phyloP scores from a whole-genome alignment of 1,140 invertebrate genomes.

The Metaphire vulgaris region DNA sequence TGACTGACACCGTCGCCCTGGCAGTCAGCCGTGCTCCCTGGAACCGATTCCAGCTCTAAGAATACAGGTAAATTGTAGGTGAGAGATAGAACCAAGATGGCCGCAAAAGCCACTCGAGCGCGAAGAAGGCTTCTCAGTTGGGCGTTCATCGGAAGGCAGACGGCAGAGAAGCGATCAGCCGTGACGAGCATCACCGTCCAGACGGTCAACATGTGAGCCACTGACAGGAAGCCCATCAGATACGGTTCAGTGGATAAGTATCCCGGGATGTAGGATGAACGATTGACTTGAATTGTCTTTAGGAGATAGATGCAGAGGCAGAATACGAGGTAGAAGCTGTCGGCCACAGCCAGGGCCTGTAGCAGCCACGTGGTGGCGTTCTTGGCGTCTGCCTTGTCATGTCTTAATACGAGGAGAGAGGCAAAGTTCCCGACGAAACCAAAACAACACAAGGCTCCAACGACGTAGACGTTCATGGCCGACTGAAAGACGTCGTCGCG shows the following conservation, averaged over 20 bases:
- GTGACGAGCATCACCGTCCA: constrained; percentile 27
- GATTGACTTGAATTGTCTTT: constrained; percentile 8
- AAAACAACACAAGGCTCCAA: constrained; percentile 11
- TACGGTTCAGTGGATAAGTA: constrained; percentile 19
- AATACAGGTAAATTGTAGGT: background rate
- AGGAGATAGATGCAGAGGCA: constrained; percentile 25
- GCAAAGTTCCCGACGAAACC: constrained; percentile 24
- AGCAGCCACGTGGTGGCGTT: constrained; percentile 28
- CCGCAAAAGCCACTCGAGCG: background rate
- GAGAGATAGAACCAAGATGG: background rate
- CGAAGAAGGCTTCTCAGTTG: constrained; percentile 18
- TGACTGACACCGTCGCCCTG: background rate
- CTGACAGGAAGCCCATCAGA: constrained; percentile 12
- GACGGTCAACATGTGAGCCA: constrained; percentile 22
- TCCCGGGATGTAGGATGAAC: background rate
- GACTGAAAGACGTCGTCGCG: no score
- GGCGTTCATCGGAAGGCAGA: constrained; percentile 15
- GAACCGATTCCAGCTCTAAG: background rate
- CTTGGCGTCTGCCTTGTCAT: constrained; percentile 13
- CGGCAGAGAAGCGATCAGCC: constrained; percentile 19
- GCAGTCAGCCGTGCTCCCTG: background rate
- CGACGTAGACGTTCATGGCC: constrained; percentile 22
- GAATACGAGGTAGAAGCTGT: constrained; percentile 18
- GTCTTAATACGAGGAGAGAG: constrained; percentile 19
- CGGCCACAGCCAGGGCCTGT: constrained; percentile 23